phyloP scores from a whole-genome alignment of 2,888 invertebrate genomes.

The Pachymerium ferrugineum region DNA sequence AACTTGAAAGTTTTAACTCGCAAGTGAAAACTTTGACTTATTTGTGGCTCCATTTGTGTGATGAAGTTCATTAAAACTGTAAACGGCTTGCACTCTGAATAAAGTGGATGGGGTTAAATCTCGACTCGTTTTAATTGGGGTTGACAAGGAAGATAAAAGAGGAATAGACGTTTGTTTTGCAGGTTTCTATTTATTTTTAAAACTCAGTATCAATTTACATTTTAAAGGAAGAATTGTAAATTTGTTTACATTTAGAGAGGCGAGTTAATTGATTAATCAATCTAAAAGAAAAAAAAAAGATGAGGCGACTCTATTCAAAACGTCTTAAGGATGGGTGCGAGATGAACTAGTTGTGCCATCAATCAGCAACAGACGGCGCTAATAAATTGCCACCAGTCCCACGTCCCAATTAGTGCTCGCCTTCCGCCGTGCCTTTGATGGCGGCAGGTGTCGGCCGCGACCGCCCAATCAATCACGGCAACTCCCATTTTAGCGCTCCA shows the following conservation, averaged over 20 bases:
- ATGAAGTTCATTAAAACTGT: slow-evolving; percentile 3
- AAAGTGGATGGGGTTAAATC: neutral
- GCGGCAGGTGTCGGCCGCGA: neutral
- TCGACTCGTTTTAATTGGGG: neutral
- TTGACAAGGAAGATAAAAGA: neutral
- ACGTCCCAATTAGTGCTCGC: neutral
- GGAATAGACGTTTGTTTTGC: neutral
- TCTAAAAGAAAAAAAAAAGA: too few relatives aligned
- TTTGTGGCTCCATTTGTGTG: neutral
- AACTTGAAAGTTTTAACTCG: neutral
- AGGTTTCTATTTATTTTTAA: neutral
- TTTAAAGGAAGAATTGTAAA: too few relatives aligned
- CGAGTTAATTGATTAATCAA: neutral
- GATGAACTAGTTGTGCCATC: neutral
- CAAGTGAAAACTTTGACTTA: neutral
- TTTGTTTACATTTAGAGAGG: too few relatives aligned
- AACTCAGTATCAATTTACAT: too few relatives aligned
- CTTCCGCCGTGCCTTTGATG: neutral
- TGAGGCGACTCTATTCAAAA: neutral
- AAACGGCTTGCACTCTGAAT: neutral
- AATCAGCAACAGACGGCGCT: neutral
- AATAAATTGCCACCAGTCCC: neutral
- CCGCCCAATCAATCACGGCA: neutral
- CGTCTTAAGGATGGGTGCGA: neutral
- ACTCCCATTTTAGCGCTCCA: neutral